Base-by-base conservation (phyloP, 2,113 vertebrate species). In the Elachura formosa region DNA sequence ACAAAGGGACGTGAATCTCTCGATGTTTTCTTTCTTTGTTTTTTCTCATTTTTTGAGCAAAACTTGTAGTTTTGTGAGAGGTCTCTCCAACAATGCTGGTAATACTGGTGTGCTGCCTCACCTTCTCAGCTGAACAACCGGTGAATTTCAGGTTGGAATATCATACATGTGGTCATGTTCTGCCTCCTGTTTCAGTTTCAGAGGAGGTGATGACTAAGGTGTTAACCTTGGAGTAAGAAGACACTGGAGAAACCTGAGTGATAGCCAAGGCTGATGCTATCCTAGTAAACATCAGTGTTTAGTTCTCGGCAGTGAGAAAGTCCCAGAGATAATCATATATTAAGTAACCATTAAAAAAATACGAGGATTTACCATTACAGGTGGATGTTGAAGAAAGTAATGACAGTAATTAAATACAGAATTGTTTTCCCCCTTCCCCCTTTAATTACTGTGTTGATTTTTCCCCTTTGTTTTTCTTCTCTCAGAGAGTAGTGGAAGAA, bases 151-250 rank as follows among this genome's bases (percentile, higher is more conserved):
- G 87, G 87, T 71, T 96, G 94, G 86, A 96, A 96, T 96, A 96
- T 96, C 93, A 96, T 78, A 93, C 79, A 51, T 51, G 93, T 96
- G 94, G 96, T 97, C 93, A 61, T 96, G 88, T 96, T 96, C 87
- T 91, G 54, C 85, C 75, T 68, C 78, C 84, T 97, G 91, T 95
- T 91, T 90, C 87, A 52, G 94, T 96, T 96, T 96, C 94, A 92
- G 12, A 87, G 92, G 72, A 92, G 92, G 85, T 94, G 85, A 93
- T 83, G 83, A 73, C 82, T 90, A 64, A 84, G 93, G 92, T 95
- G 85, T 86, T 96, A 93, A 96, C 94, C 93, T 71, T 4, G 74
- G 87, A 95, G 93, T 95, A 95, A 97, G 93, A 88, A 91, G 93
- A 96, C 82, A 90, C 95, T 91, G 87, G 40, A 91, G 91, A 91